phyloP scores from a whole-genome alignment of 2,113 vertebrate genomes.

The Psittacara wagleri region DNA sequence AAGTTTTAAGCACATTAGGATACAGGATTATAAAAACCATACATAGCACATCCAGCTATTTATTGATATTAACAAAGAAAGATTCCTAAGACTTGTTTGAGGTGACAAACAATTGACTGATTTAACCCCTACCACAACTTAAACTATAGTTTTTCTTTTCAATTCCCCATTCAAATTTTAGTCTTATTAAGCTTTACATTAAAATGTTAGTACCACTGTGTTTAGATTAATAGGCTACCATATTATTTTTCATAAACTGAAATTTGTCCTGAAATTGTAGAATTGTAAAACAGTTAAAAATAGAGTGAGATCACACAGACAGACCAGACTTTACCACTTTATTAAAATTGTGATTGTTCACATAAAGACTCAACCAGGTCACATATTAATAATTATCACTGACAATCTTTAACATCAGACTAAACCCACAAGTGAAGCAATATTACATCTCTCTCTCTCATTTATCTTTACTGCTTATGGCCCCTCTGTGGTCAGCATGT shows the following conservation, averaged over 20 bases:
- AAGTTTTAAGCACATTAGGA: not conserved
- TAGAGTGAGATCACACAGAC: not conserved
- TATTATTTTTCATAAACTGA: not conserved
- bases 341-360: constrained; percentile 79
- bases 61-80: not conserved
- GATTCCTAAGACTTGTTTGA: not conserved
- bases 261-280: not conserved
- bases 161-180: not conserved
- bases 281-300: not conserved
- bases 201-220: not conserved
- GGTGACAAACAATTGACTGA: not conserved
- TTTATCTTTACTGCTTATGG: constrained; percentile 89
- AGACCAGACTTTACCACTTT: constrained; percentile 65
- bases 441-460: constrained; percentile 88
- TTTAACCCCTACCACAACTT: not conserved
- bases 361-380: constrained; percentile 82
- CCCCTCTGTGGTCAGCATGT: constrained; percentile 82
- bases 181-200: not conserved
- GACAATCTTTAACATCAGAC: constrained; percentile 87
- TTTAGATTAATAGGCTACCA: not conserved
- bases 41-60: not conserved
- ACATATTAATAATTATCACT: constrained; percentile 90
- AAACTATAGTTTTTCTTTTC: not conserved
- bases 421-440: constrained; percentile 87
- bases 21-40: not conserved